A percentile compares a stretch with the other conserved stretches of the same genome.
These are phyloP conservation scores for Atethmia centrago DNA, from an alignment of 2,888 invertebrate species.

Conservation along the genomic window DNA sequence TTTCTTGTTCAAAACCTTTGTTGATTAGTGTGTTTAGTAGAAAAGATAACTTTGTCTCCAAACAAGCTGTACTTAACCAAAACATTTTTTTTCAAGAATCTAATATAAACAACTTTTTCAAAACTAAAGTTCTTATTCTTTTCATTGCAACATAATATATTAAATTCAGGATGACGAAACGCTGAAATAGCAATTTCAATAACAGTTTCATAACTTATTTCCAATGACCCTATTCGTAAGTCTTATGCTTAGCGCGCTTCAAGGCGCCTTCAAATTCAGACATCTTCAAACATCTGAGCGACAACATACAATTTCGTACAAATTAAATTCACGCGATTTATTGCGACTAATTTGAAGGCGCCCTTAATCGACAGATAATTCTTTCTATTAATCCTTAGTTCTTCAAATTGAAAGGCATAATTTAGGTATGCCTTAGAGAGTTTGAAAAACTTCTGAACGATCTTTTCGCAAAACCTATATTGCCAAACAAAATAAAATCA, in stretches of 20 bases:
- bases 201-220: neutral
- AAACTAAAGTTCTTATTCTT: neutral
- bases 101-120: neutral
- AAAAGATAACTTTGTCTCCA: neutral
- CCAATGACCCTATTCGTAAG: neutral
- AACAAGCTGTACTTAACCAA: neutral
- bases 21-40: neutral
- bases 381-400: no score
- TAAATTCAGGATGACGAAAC: neutral
- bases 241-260: neutral
- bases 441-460: neutral
- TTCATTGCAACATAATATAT: neutral
- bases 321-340: neutral
- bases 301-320: neutral
- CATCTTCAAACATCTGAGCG: neutral
- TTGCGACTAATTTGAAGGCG: neutral
- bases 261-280: neutral
- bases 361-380: neutral
- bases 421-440: neutral
- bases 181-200: constrained; percentile 1
- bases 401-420: no score
- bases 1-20: neutral
- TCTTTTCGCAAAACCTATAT: neutral
- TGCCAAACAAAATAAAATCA: no score
- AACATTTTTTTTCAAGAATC: neutral